Conservation (phyloP, 2,113 vertebrate species). For the Daboia siamensis region DNA sequence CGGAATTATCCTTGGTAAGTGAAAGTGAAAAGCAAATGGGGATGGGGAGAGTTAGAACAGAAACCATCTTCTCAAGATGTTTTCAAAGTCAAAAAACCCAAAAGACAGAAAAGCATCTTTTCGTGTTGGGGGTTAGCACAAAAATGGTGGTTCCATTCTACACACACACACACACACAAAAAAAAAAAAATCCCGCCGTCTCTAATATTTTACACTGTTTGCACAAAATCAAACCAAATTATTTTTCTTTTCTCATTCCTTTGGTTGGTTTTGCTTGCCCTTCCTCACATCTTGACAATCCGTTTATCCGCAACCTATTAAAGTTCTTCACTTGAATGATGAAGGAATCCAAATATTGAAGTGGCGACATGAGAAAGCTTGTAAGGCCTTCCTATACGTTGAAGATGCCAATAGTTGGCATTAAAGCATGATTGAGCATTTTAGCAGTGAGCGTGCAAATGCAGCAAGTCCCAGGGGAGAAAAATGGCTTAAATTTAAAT, state of each 20-base stretch:
- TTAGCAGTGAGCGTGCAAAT: not conserved
- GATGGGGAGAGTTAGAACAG: not conserved
- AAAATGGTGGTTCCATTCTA: not conserved
- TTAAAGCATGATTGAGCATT: not conserved
- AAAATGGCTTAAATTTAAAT: not conserved
- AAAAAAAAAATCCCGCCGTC: not conserved
- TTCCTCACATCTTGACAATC: not conserved
- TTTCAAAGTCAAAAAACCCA: not conserved
- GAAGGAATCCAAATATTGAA: not conserved
- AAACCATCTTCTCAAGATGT: not conserved
- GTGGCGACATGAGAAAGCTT: not conserved
- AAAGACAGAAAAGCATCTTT: not conserved
- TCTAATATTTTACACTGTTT: not conserved
- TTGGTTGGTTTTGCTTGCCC: not conserved
- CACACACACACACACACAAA: too few species aligned
- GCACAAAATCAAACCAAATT: not conserved
- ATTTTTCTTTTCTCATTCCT: not conserved
- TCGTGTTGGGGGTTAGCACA: not conserved
- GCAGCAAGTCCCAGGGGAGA: not conserved
- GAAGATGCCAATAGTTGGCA: not conserved
- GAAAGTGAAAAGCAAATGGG: not conserved
- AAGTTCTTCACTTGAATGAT: not conserved
- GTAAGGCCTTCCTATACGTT: not conserved
- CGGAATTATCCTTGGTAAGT: constrained; percentile 89
- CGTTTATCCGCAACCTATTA: not conserved